A percentile compares a stretch with the other conserved stretches of the same genome.
Evolutionary conservation across 2,113 vertebrate genomes (phyloP).

Genomic region (Mugil cephalus): DNA sequence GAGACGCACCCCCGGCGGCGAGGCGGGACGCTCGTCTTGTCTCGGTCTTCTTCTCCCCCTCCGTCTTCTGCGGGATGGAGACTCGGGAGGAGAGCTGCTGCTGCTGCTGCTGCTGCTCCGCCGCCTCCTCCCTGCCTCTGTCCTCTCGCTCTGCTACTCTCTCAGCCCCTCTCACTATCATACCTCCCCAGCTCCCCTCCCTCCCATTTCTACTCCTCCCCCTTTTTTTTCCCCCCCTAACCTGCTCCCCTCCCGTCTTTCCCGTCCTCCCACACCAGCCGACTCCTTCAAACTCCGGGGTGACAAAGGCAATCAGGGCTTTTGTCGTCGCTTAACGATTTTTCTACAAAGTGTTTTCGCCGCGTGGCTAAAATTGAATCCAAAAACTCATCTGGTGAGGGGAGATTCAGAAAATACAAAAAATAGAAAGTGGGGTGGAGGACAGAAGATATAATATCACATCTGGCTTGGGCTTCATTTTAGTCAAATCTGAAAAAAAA

Average conservation of each 20-base stretch:
- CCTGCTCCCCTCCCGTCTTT: slow-evolving; percentile 52
- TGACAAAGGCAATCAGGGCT: slow-evolving; percentile 48
- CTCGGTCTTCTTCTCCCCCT: slow-evolving; percentile 44
- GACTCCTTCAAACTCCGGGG: slow-evolving; percentile 49
- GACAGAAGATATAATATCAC: not conserved
- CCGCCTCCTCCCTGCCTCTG: slow-evolving; percentile 68
- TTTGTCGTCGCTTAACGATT: slow-evolving; percentile 22
- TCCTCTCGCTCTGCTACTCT: slow-evolving; percentile 57
- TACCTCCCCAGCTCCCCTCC: slow-evolving; percentile 67
- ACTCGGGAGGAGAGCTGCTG: slow-evolving; percentile 59
- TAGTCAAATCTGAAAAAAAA: too few relatives aligned
- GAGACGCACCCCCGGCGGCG: slow-evolving; percentile 1
- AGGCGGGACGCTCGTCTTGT: slow-evolving; percentile 42
- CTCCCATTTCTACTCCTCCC: slow-evolving; percentile 62
- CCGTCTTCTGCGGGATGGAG: slow-evolving; percentile 61
- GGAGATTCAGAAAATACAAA: not conserved
- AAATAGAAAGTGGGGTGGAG: not conserved
- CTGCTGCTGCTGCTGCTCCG: slow-evolving; percentile 61
- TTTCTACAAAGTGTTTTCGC: not conserved
- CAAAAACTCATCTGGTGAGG: not conserved
- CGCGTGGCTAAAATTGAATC: not conserved
- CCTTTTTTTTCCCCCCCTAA: slow-evolving; percentile 54
- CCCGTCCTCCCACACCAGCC: slow-evolving; percentile 34
- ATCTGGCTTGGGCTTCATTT: not conserved
- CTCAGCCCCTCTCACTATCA: slow-evolving; percentile 77